Conservation (phyloP, 2,888 invertebrate genomes). For the Acanthosepion esculentum region DNA sequence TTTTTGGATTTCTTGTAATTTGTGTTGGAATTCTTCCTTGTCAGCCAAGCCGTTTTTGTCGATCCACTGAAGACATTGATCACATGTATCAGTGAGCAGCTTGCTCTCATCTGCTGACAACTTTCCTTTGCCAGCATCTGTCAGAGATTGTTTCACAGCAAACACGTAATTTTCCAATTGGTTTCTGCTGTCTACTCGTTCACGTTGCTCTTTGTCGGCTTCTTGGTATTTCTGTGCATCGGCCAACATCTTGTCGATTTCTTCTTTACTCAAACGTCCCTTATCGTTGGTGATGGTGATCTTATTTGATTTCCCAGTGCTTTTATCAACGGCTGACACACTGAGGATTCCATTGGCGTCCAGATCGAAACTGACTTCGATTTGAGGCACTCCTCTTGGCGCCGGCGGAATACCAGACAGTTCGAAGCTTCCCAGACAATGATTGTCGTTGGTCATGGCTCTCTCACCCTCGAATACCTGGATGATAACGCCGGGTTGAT, state of each 20-base stretch:
- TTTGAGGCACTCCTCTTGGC: constrained; percentile 70
- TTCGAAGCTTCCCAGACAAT: constrained; percentile 75
- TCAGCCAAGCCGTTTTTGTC: constrained; percentile 86
- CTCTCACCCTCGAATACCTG: constrained; percentile 92
- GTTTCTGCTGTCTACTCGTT: constrained; percentile 66
- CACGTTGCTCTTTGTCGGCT: constrained; percentile 70
- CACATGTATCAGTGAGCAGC: constrained; percentile 77
- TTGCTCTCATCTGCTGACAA: constrained; percentile 82
- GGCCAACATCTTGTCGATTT: constrained; percentile 83
- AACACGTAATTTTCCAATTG: constrained; percentile 67
- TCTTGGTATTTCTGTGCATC: constrained; percentile 70
- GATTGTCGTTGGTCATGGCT: constrained; percentile 96
- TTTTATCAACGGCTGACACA: constrained; percentile 79
- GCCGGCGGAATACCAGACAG: constrained; percentile 72
- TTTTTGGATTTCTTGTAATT: constrained; percentile 84
- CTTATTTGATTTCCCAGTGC: constrained; percentile 86
- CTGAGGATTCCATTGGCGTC: constrained; percentile 82
- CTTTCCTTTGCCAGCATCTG: constrained; percentile 77
- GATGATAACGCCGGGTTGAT: constrained; percentile 79
- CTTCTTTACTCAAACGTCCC: constrained; percentile 87
- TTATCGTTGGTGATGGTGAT: constrained; percentile 92
- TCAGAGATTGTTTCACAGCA: constrained; percentile 78
- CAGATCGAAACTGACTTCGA: constrained; percentile 85
- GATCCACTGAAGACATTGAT: constrained; percentile 85
- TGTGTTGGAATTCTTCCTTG: constrained; percentile 84